Percentiles rank a stretch among this genome's conserved stretches.
Evolutionary conservation across 2,113 vertebrate species (phyloP).

Genomic region (Sylvietta virens): DNA sequence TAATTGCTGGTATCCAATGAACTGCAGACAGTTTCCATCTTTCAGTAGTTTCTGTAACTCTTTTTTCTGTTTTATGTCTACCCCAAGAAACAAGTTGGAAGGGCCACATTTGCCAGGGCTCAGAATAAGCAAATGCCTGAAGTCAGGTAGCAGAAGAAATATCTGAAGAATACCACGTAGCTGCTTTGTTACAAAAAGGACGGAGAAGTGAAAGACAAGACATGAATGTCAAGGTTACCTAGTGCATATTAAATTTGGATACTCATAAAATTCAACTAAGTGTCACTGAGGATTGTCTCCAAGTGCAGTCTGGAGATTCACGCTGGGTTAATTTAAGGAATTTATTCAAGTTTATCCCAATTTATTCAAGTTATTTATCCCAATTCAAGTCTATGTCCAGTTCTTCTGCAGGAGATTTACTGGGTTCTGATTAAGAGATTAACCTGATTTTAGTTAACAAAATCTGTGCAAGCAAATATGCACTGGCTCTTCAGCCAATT

Average conservation of each 20-base stretch:
- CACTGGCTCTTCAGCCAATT: neutral
- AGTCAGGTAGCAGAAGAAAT: neutral
- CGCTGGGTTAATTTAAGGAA: neutral
- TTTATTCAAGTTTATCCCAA: no score
- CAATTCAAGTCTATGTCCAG: neutral
- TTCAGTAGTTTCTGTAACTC: neutral
- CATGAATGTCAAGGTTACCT: neutral
- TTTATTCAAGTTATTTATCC: no score
- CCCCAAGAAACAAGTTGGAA: neutral
- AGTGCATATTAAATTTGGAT: neutral
- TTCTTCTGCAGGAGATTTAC: neutral
- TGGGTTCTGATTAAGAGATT: neutral
- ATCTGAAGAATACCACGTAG: neutral
- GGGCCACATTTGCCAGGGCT: neutral
- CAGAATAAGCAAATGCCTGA: neutral
- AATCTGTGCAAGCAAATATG: neutral
- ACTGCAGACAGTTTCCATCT: slow-evolving; percentile 26
- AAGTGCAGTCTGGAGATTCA: neutral
- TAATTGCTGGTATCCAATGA: slow-evolving; percentile 29
- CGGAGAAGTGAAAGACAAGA: neutral
- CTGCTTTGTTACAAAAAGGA: neutral
- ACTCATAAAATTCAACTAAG: neutral
- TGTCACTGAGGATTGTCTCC: neutral
- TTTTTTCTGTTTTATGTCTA: neutral
- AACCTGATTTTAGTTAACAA: neutral